phyloP scores from a whole-genome alignment of 2,797 vertebrate species.

The Eremophila alpestris region DNA sequence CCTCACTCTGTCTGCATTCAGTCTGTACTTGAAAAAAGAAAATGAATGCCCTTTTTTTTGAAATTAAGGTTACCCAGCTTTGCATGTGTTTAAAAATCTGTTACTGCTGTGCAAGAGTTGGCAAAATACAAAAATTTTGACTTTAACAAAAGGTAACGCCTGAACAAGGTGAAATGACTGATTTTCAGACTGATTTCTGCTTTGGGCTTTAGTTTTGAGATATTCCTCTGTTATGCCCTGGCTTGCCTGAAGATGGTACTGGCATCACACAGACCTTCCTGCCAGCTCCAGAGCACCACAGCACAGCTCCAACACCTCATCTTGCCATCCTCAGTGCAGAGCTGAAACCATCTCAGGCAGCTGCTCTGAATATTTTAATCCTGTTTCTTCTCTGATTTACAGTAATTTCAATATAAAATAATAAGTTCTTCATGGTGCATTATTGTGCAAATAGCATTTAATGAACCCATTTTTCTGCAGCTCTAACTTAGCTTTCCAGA shows the following conservation, averaged over 20 bases:
- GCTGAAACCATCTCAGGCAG: not conserved
- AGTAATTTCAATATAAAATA: not conserved
- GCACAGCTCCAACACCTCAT: not conserved
- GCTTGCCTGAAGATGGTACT: slow-evolving; percentile 77
- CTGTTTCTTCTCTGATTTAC: not conserved
- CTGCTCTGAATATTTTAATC: not conserved
- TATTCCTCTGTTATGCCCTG: not conserved
- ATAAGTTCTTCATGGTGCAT: not conserved
- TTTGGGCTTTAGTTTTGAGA: not conserved
- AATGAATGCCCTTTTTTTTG: not conserved
- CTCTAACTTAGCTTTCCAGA: not conserved
- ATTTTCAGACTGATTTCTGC: not conserved
- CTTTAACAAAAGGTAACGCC: not conserved
- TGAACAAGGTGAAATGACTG: not conserved
- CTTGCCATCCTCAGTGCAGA: not conserved
- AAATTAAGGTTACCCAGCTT: not conserved
- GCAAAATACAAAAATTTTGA: not conserved
- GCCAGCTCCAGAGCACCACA: not conserved
- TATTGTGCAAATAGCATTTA: not conserved
- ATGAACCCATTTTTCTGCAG: not conserved
- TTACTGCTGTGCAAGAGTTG: not conserved
- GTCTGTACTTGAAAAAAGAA: not conserved
- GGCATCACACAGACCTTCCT: not conserved
- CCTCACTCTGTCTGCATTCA: not conserved
- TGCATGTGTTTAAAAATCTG: not conserved